Conservation (phyloP, 2,797 vertebrate genomes). For the Clarias pachynema region DNA sequence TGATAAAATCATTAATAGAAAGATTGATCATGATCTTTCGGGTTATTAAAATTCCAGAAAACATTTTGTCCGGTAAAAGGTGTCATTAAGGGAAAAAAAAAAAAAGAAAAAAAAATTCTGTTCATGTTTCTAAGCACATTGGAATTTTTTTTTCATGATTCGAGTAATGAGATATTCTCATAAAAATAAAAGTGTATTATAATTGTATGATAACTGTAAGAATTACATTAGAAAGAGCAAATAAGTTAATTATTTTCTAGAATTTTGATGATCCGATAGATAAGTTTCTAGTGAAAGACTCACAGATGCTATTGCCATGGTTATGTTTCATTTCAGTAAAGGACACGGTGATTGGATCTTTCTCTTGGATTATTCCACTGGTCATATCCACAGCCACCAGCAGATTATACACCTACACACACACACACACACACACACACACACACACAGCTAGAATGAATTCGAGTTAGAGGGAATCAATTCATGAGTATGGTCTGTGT, state of each 20-base stretch:
- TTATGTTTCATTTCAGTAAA: slow-evolving; percentile 23
- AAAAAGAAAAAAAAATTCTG: background rate
- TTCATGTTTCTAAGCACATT: background rate
- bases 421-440: slow-evolving; percentile 32
- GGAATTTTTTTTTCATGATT: background rate
- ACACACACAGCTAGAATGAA: slow-evolving; percentile 32
- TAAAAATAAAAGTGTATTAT: background rate
- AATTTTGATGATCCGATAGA: background rate
- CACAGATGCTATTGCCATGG: slow-evolving; percentile 45
- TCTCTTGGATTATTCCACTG: slow-evolving; percentile 11
- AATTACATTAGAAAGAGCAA: background rate
- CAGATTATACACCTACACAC: slow-evolving; percentile 48
- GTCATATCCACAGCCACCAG: slow-evolving; percentile 43
- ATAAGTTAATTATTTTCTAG: background rate
- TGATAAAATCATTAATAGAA: background rate
- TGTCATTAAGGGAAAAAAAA: background rate
- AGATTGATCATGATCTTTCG: background rate
- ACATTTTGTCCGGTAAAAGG: background rate
- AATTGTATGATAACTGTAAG: background rate
- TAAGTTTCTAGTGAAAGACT: slow-evolving; percentile 40
- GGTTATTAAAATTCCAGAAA: background rate
- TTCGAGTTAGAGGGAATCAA: slow-evolving; percentile 36
- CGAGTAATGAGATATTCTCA: background rate
- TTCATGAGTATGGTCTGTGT: slow-evolving; percentile 50
- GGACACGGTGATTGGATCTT: slow-evolving; percentile 19